Conservation (phyloP, 2,797 vertebrate species). For the Australoheros facetus region DNA sequence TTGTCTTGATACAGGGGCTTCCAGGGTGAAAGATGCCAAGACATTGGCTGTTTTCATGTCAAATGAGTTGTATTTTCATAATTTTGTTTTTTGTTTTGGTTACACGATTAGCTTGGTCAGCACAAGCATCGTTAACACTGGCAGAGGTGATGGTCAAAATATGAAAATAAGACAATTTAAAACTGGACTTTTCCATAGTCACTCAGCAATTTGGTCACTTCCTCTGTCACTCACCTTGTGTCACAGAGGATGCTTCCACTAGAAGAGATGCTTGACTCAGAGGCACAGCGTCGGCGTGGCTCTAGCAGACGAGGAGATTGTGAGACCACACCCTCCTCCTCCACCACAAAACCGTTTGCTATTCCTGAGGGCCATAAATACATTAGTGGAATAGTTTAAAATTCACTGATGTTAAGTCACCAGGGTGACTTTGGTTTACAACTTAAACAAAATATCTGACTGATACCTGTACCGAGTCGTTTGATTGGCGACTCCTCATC, state of each 20-base stretch:
- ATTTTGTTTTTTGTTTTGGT: not conserved
- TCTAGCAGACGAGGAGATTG: slow-evolving; percentile 82
- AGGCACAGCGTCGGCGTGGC: slow-evolving; percentile 94
- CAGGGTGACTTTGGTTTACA: not conserved
- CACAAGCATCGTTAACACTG: not conserved
- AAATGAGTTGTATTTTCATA: no score
- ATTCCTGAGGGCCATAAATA: slow-evolving; percentile 79
- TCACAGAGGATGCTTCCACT: slow-evolving; percentile 87
- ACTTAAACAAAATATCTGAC: not conserved
- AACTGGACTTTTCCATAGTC: no score
- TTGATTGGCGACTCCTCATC: slow-evolving; percentile 91
- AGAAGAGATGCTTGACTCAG: slow-evolving; percentile 97
- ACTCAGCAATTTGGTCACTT: not conserved
- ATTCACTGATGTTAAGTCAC: not conserved
- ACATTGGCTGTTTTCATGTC: no score
- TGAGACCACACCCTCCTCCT: slow-evolving; percentile 79
- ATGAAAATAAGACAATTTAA: not conserved
- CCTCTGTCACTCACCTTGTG: slow-evolving; percentile 77
- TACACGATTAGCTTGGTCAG: not conserved
- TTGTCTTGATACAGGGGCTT: no score
- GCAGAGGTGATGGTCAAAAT: not conserved
- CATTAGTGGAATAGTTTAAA: not conserved
- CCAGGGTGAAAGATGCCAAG: no score
- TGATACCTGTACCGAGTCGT: slow-evolving; percentile 90
- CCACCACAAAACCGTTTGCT: slow-evolving; percentile 89